A percentile compares a stretch with the other conserved stretches of the same genome.
phyloP scores from a whole-genome alignment of 2,113 vertebrate genomes.

The Leptobrachium ailaonicum region DNA sequence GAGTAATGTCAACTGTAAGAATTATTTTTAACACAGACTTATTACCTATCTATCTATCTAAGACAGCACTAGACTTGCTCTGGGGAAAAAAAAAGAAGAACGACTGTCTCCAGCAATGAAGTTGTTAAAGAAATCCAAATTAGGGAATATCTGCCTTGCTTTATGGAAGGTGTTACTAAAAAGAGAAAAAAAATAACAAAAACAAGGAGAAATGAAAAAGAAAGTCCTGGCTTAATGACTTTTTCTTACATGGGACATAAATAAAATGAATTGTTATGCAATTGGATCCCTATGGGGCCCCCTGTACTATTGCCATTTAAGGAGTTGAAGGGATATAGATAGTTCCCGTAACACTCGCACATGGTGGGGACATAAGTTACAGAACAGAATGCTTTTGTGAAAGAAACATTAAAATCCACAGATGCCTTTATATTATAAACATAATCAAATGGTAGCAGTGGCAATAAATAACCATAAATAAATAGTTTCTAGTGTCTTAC shows the following conservation, averaged over 20 bases:
- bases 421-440: background rate
- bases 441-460: background rate
- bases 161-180: slow-evolving; percentile 35
- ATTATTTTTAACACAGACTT: no score
- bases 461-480: background rate
- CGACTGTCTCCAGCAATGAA: no score
- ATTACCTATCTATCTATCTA: no score
- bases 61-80: no score
- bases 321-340: slow-evolving; percentile 35
- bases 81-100: no score
- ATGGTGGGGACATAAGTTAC: slow-evolving; percentile 33
- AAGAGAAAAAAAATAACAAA: slow-evolving; percentile 6
- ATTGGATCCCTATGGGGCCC: slow-evolving; percentile 23
- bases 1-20: no score
- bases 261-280: slow-evolving; percentile 40
- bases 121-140: background rate
- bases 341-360: slow-evolving; percentile 37
- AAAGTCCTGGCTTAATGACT: slow-evolving; percentile 16
- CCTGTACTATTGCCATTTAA: slow-evolving; percentile 36
- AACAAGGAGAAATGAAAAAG: background rate
- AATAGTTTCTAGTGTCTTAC: background rate
- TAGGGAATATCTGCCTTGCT: background rate
- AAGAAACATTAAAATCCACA: slow-evolving; percentile 20
- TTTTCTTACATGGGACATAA: slow-evolving; percentile 27
- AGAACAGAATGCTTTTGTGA: slow-evolving; percentile 17